These are phyloP conservation scores for Palloptera scutellata DNA, from an alignment of 2,888 invertebrate species.

Conservation along the genomic window DNA sequence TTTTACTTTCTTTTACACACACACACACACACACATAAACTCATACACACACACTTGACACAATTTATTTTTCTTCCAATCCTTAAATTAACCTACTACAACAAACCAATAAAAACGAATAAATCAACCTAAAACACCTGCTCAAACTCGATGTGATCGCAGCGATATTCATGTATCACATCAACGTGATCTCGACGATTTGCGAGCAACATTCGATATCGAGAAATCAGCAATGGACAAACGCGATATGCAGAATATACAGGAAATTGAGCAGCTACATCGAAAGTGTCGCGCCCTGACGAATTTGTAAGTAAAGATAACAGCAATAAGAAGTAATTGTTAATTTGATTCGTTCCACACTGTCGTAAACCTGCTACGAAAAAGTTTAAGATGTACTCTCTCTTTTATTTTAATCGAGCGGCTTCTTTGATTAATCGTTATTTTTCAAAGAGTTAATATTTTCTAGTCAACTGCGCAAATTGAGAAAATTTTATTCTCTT, in stretches of 20 bases:
- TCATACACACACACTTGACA: neutral
- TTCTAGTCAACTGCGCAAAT: too few species aligned
- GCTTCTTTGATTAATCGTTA: too few species aligned
- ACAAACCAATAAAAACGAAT: neutral
- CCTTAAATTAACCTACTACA: neutral
- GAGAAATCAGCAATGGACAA: conserved; percentile 62
- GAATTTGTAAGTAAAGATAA: conserved; percentile 66
- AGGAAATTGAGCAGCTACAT: conserved; percentile 68
- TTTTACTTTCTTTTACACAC: neutral
- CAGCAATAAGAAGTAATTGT: neutral
- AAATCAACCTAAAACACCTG: conserved; percentile 1
- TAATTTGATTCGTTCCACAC: neutral
- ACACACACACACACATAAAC: conserved; percentile 1
- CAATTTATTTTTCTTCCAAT: conserved; percentile 9
- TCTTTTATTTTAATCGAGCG: too few species aligned
- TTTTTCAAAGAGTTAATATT: too few species aligned
- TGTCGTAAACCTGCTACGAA: neutral
- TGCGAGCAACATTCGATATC: conserved; percentile 61
- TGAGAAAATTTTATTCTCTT: too few species aligned
- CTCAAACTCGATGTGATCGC: conserved; percentile 22
- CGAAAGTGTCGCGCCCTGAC: conserved; percentile 68
- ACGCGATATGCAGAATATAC: conserved; percentile 66
- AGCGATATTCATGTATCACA: conserved; percentile 66
- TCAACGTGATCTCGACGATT: conserved; percentile 61
- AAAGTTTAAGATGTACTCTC: neutral